Base-by-base conservation (phyloP, 1,140 invertebrate genomes). In the Phenacoccus solenopsis region DNA sequence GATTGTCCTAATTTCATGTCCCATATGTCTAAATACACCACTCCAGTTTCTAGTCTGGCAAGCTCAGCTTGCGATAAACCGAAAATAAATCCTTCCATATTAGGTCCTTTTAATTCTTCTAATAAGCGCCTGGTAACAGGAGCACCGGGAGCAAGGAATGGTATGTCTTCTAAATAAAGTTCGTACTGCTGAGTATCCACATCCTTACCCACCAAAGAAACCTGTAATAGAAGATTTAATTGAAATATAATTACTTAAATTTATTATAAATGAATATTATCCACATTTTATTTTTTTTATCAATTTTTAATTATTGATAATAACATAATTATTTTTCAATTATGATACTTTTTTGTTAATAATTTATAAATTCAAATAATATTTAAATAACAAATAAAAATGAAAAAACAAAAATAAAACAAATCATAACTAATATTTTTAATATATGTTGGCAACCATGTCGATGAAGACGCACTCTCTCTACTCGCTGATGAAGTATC, bases 151-250 rank as follows among this genome's bases (percentile, higher is more conserved):
- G 83, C 84, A 70, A 85, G 75, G 38, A 85, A 79, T 0, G 87
- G 86, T 70, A 87, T 82, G 57, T 88, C 83, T 73, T 88, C 84
- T 69, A 89, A 57, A 71, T 84, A 86, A 0, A 88, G 76, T 59
- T 74, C 72, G 24, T 73, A 73, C 1, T 73, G 69, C 20, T 72
- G 68, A 7, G 68, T 64, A 27, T 71, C 69, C 1, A 71, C 57
- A 22, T 71, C 69, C 25, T 64, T 64, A 16, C 59, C 59, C 2
- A 16, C 22, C 20, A 64, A 1, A 24, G 59, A 64, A 64, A 64
- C 25, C 59, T 32, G 30, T n/a, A n/a, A n/a, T n/a, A n/a, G n/a
- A n/a, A n/a, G n/a, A n/a, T n/a, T n/a, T n/a, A n/a, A n/a, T n/a
- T n/a, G n/a, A n/a, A n/a, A n/a, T n/a, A n/a, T n/a, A n/a, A n/a